phyloP scores from a whole-genome alignment of 2,888 invertebrate genomes.

The Apamea anceps region DNA sequence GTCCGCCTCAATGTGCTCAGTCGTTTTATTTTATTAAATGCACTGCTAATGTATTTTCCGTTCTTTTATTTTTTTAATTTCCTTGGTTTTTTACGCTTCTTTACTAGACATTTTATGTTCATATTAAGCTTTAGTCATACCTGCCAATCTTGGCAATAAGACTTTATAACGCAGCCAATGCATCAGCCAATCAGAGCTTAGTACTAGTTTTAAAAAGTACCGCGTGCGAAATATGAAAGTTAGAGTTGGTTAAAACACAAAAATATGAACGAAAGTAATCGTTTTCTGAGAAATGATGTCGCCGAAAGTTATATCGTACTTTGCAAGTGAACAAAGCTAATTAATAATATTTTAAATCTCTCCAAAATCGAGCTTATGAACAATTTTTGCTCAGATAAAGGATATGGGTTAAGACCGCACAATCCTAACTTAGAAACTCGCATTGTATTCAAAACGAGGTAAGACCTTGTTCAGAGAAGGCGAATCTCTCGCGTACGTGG shows the following conservation, averaged over 20 bases:
- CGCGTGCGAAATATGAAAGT: neutral
- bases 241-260: neutral
- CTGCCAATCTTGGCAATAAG: neutral
- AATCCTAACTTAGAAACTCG: neutral
- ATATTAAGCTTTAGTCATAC: constrained; percentile 25
- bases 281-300: neutral
- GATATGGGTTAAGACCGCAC: neutral
- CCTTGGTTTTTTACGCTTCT: constrained; percentile 56
- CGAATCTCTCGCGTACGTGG: neutral
- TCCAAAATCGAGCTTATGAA: constrained; percentile 34
- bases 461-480: neutral
- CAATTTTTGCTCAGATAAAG: constrained; percentile 30
- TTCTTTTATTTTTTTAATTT: constrained; percentile 72
- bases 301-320: neutral
- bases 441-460: constrained; percentile 7
- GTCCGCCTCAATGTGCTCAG: constrained; percentile 82
- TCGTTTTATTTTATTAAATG: constrained; percentile 85
- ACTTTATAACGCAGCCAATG: constrained; percentile 10
- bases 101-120: neutral
- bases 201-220: neutral
- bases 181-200: constrained; percentile 1
- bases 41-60: constrained; percentile 83
- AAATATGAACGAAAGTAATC: neutral
- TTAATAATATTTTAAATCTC: neutral
- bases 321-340: neutral